phyloP scores from a whole-genome alignment of 2,797 vertebrate genomes.

The Hapalemur alaotrensis region DNA sequence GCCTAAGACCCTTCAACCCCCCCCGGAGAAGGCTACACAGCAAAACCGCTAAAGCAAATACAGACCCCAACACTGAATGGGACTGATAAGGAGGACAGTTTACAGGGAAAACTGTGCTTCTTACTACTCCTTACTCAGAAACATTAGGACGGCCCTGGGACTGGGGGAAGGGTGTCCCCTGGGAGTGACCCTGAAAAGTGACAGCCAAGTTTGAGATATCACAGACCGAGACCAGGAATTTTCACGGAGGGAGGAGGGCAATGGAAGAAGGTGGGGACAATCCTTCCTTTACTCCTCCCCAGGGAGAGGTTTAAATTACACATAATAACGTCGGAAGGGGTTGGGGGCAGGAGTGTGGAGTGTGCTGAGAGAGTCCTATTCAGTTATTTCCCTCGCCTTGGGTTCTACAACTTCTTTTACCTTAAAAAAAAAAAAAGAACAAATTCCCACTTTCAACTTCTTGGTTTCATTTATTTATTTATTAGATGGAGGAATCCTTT shows the following conservation, averaged over 20 bases:
- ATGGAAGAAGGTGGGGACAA: not conserved
- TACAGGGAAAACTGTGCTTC: not conserved
- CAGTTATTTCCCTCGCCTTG: not conserved
- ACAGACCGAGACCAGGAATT: conserved; percentile 44
- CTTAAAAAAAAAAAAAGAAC: not conserved
- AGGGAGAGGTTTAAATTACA: conserved; percentile 26
- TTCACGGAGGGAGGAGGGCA: not conserved
- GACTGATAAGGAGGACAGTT: not conserved
- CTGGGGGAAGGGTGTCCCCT: not conserved
- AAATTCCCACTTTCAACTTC: not conserved
- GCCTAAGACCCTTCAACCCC: not conserved
- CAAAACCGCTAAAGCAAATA: not conserved
- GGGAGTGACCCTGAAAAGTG: conserved; percentile 24
- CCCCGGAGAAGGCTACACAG: not conserved
- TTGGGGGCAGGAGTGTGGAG: fast-evolving
- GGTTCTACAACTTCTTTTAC: not conserved
- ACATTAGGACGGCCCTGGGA: not conserved
- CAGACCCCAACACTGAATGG: not conserved
- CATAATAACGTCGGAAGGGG: not conserved
- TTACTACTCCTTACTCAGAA: not conserved
- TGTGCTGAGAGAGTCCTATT: not conserved
- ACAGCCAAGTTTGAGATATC: conserved; percentile 56
- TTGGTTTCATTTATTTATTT: not conserved
- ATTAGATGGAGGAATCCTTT: not conserved
- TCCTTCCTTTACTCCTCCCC: not conserved